Evolutionary conservation across 1,140 invertebrate species (phyloP).

Genomic region (Ptiloglossa arizonensis): DNA sequence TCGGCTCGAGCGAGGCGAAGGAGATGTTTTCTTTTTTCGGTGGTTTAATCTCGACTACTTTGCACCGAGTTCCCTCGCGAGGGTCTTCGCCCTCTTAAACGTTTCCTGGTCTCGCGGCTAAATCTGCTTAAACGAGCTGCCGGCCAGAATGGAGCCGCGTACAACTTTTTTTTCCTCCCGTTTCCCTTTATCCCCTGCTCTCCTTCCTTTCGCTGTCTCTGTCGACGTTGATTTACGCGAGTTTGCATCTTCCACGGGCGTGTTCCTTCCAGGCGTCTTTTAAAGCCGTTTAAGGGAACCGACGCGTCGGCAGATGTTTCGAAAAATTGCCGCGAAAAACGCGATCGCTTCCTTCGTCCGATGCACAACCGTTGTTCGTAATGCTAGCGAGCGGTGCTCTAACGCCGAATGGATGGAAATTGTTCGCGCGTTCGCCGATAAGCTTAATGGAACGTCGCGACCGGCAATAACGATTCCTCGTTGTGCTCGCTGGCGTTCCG

Average conservation of each 20-base stretch:
- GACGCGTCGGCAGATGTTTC: neutral
- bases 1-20: neutral
- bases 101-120: conserved; percentile 66
- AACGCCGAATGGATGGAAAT: too few species aligned
- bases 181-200: neutral
- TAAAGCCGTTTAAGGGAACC: neutral
- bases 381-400: too few species aligned
- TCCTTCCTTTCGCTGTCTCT: neutral
- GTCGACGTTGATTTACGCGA: conserved; percentile 52
- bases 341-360: too few species aligned
- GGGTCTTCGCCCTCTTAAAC: conserved; percentile 63
- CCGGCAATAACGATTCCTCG: neutral
- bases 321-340: too few species aligned
- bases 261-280: conserved; percentile 12
- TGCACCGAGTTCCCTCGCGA: conserved; percentile 46
- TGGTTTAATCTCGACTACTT: conserved; percentile 59
- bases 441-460: neutral
- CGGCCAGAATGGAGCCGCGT: conserved; percentile 27
- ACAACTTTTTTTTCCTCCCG: conserved; percentile 48
- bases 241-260: conserved; percentile 33
- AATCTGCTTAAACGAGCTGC: conserved; percentile 64
- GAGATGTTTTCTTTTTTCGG: conserved; percentile 43
- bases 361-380: too few species aligned
- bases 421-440: too few species aligned
- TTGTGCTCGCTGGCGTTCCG: neutral